Base-by-base conservation (phyloP, 2,888 invertebrate species). In the Coenonympha glycerion region DNA sequence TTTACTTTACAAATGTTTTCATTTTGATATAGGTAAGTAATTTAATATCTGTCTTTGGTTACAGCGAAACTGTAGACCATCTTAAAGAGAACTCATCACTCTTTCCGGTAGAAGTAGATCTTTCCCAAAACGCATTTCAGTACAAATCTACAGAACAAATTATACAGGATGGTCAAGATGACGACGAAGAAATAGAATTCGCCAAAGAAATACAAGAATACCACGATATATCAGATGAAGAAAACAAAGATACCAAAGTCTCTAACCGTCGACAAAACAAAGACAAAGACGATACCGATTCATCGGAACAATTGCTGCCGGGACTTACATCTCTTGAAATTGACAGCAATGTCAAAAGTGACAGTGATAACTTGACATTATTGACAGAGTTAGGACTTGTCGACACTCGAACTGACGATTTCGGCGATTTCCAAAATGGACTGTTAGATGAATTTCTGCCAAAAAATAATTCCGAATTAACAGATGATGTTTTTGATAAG, bases 101-200 rank as follows among this genome's bases (percentile, higher is more conserved):
- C 1, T 99, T 99, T 76, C 98, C 98, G 0, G 97, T 99, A 0
- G 98, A 99, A 87, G 95, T 98, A 11, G 98, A 98, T 78, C 88
- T 99, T 5, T 93, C 95, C 1, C 93, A 95, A 62, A 95, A 93
- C 48, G 97, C 97, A 16, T 98, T 98, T 76, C 95, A 96, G 62
- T 98, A 96, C 68, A 94, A 95, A 76, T 91, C 91, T 2, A 90
- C 91, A 0, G 83, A 86, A 3, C 83, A 79, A 51, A 60, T 81
- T 13, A 74, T 82, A 47, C 87, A 87, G 84, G 82, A 87, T 52
- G 75, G 79, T 62, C 82, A 84, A 59, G 84, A 87, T 5, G 90
- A 90, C 9, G 89, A 90, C n/a, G 90, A 89, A 22, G 87, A 87
- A 4, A 78, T 90, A 18, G 87, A 88, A 69, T 84, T 71, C 52